Percentiles rank a stretch among this genome's conserved stretches.
These are phyloP conservation scores for Ammodytes marinus DNA, from an alignment of 2,113 vertebrate species.

Conservation along the genomic window DNA sequence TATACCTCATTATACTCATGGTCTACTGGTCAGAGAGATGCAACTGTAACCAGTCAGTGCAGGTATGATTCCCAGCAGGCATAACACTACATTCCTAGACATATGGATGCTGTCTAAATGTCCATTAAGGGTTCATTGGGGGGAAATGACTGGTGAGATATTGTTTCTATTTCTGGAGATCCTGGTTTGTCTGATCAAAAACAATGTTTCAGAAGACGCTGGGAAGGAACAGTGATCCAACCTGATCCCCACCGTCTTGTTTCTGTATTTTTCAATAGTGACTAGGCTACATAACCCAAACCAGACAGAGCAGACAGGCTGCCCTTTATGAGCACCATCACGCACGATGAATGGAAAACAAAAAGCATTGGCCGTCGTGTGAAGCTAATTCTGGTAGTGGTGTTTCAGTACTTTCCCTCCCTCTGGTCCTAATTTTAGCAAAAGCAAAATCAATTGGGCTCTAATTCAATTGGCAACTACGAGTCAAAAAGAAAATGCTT, in stretches of 20 bases:
- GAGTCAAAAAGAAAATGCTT: background rate
- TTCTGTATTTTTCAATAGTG: conserved; percentile 49
- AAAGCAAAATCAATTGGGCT: conserved; percentile 16
- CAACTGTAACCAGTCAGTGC: background rate
- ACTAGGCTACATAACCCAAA: conserved; percentile 66
- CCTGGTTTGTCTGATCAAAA: conserved; percentile 51
- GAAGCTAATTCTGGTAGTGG: conserved; percentile 28
- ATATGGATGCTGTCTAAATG: background rate
- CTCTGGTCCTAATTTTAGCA: conserved; percentile 43
- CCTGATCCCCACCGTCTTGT: conserved; percentile 59
- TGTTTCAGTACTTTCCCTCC: conserved; percentile 24
- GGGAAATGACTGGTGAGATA: conserved; percentile 18
- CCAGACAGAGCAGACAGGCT: conserved; percentile 66
- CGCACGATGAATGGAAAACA: conserved; percentile 34
- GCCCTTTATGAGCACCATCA: conserved; percentile 42
- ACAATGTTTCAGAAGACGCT: conserved; percentile 57
- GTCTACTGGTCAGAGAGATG: conserved; percentile 12
- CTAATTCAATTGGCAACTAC: conserved; percentile 14
- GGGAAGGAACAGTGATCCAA: conserved; percentile 61
- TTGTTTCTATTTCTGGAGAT: conserved; percentile 52
- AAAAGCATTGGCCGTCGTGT: conserved; percentile 46
- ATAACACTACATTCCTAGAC: background rate
- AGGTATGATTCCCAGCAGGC: conserved; percentile 21
- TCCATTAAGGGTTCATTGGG: conserved; percentile 22
- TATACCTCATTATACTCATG: conserved; percentile 60